Base-by-base conservation (phyloP, 2,113 vertebrate genomes). In the Scalopus aquaticus region DNA sequence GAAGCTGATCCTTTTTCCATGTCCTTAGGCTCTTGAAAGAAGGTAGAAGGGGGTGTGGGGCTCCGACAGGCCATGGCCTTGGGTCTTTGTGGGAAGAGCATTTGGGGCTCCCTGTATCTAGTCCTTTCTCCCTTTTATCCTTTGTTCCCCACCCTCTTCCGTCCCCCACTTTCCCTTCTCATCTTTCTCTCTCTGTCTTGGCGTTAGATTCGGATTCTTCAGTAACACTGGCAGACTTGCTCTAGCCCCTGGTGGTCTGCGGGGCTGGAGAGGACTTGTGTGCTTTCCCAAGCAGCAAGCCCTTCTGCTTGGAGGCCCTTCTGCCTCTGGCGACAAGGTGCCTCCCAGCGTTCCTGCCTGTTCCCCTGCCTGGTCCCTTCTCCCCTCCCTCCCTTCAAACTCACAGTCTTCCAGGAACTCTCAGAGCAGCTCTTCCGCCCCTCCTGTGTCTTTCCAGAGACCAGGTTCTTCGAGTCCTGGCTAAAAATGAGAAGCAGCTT, bases 391-490 rank as follows among this genome's bases (percentile, higher is more conserved):
- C 67, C 42, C 58, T 67, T 35, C 39, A 11, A 44, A 80, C 4
- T 15, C 32, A 64, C 17, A 16, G 86, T 35, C 60, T 82, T 19
- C 44, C 54, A 22, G 72, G 69, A 81, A 16, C 19, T 28, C 9
- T 30, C 32, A 44, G 51, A 4, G 0, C 6, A 26, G 39, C 60
- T 37, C 60, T 15, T 73, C 35, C 1, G 8, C 19, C 13, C 26
- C 58, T 6, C 19, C 37, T 13, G 16, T 98, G 46, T 93, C 79
- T 97, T 91, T 95, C 28, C 98, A 99, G 99, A 88, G 98, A 99
- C 95, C 99, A 99, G 97, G 99, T 99, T 69, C 98, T 99, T 88
- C 99, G 98, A n/a, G 80, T 99, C 70, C 58, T 8, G 3, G 97
- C 98, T 37, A 97, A 97, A 46, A 78, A 97, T 20, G 98, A 98